Evolutionary conservation across 2,888 invertebrate genomes (phyloP), one percentile per base, ranked within the genome.

Genomic region (Sarcophaga rosellei): DNA sequence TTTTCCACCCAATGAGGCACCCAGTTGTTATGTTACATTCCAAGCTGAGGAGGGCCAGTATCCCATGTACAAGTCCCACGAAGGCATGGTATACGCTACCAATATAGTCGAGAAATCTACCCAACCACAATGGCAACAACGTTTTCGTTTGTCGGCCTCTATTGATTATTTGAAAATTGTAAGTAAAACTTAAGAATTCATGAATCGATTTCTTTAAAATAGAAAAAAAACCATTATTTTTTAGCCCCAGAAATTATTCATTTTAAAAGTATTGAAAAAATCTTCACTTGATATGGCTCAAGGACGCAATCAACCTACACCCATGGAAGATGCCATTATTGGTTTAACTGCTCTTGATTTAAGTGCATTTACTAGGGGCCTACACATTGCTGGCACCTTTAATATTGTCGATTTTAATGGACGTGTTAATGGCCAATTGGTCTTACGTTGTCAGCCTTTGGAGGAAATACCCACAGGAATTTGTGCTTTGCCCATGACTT

Each of bases 251-350:
- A 95, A 95, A 89, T 93, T 94, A 35, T 93, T 95, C 72, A 94
- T 95, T 72, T 92, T 95, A 81, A 95, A 95, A 93, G 93, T 95
- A 2, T 95, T 95, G 95, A 94, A 94, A 80, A 94, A 95, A 90
- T 91, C 93, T 0, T 93, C 94, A 35, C 92, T 94, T n/a, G 92
- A 93, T 57, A 91, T 91, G 53, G 91, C 91, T 68, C 92, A 92
- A 86, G 84, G 86, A 45, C 89, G 88, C n/a, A 62, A 86, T 0
- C 85, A 92, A 86, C 94, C 95, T 3, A 94, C 94, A 85, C 93
- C 94, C 47, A 93, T 94, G 82, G 94, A 94, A 81, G 95, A 95
- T 90, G 92, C 94, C 10, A 94, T 95, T 0, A 92, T 95, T 76
- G 95, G 95, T 5, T 95, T 95, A 90, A 94, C 95, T 15, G 94